Base-by-base conservation (phyloP, 2,113 vertebrate species). In the Oryctolagus cuniculus region DNA sequence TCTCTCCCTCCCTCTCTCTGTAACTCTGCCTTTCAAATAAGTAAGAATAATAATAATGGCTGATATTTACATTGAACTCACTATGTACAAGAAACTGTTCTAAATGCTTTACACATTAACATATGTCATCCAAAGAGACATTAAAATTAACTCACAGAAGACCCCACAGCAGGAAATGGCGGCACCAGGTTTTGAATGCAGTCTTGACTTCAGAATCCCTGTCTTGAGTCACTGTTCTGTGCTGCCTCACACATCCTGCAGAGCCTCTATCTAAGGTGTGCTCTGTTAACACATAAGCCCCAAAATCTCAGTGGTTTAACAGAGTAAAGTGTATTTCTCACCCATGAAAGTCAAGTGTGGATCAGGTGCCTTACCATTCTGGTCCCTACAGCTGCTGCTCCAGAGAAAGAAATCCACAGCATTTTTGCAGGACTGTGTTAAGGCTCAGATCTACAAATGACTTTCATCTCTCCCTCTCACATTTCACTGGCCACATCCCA, bases 41-140 rank as follows among this genome's bases (percentile, higher is more conserved):
- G 11, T 64, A 93, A 80, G 66, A 67, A 63, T 63, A 90, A 82
- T 55, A 87, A 61, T 67, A 89, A 87, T 70, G 74, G 53, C 75
- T 36, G 94, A 38, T 8, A 64, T 7, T n/a, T 83, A n/a, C 6
- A 44, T 24, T 77, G 55, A 88, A 92, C 15, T 75, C 88, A 72
- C 6, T 64, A 9, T 79, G 24, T 25, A 7, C 29, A 64, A 75
- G 31, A 94, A 92, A 87, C 12, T 83, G 2, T 70, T 90, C 38
- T 74, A 83, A 84, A n/a, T 34, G 21, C 27, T 80, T 88, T 67
- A 58, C 1, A 67, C 67, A 79, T 72, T 72, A 83, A 78, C n/a
- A 81, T 87, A 44, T 25, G 24, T 73, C 75, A 69, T 86, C 61
- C 61, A 73, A 58, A 21, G 7, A 61, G 51, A 84, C 12, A 51